Percentiles rank a stretch among this genome's conserved stretches.
Evolutionary conservation across 2,113 vertebrate genomes (phyloP).

Genomic region (Progne subis): DNA sequence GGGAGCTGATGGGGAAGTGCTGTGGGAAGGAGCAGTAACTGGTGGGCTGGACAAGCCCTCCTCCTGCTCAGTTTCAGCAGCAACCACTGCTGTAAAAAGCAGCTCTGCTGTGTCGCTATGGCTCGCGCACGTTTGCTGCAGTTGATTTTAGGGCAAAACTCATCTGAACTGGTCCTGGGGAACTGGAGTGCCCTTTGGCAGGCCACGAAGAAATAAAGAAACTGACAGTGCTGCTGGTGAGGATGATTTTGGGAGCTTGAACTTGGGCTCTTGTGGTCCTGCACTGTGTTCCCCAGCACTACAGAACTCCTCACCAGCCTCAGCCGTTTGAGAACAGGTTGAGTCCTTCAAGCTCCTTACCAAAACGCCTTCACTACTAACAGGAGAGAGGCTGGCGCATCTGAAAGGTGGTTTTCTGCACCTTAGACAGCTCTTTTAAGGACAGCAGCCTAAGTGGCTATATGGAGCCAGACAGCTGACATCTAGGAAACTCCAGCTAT

Average conservation of each 20-base stretch:
- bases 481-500: background rate
- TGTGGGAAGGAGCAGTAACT: background rate
- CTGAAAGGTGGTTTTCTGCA: background rate
- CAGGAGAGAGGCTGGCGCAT: background rate
- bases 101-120: rapidly evolving
- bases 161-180: too few species aligned
- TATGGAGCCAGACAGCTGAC: background rate
- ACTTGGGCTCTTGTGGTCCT: rapidly evolving
- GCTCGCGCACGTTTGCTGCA: rapidly evolving
- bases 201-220: background rate
- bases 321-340: background rate
- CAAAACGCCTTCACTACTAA: background rate
- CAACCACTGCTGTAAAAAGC: rapidly evolving
- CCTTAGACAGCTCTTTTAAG: background rate
- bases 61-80: background rate
- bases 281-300: rapidly evolving
- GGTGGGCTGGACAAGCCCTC: background rate
- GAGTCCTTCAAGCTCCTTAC: background rate
- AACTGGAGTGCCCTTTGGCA: background rate
- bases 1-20: background rate
- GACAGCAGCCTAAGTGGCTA: background rate
- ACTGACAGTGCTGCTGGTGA: background rate
- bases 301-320: rapidly evolving
- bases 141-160: background rate
- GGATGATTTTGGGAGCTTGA: background rate